Base-by-base conservation (phyloP, 2,113 vertebrate species). In the Panthera tigris region DNA sequence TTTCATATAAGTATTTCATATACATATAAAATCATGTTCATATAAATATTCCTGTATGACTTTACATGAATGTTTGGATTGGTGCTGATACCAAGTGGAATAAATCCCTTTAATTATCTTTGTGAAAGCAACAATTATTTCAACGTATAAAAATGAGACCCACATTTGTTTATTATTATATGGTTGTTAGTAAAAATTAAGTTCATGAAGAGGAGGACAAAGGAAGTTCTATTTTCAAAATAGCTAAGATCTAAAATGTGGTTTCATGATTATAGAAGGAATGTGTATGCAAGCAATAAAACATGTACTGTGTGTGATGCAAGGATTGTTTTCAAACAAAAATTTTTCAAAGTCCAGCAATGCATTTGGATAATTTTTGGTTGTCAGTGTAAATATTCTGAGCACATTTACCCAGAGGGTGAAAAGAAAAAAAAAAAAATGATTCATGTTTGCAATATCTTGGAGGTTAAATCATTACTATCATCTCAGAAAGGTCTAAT, bases 161-260 rank as follows among this genome's bases (percentile, higher is more conserved):
- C n/a, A 78, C 19, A 66, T 93, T 92, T 83, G 23, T 86, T 95
- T 87, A 87, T 89, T 89, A 76, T 97, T 80, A 65, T 25, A 16
- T 8, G 29, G 41, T 65, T 66, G 23, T 71, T 89, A 84, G 69
- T 81, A 13, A 92, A 85, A 82, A 71, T 86, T 55, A 71, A 68
- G 45, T 81, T 10, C 48, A 36, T 52, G 5, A 79, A 80, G 18
- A 95, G 2, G 11, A 83, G 18, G 39, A 68, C 61, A 96, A 92
- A 94, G 41, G 33, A 14, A 63, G 65, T 80, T 90, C 50, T 97
- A 3, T 94, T 93, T 92, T 88, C 14, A 33, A 78, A 85, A 88
- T 73, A 81, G 57, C 25, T 69, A 71, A 31, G 31, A 65, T 23
- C 23, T 36, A 84, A 84, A 41, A 25, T 3, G 0, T 41, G 2